A percentile compares a stretch with the other conserved stretches of the same genome.
These are phyloP conservation scores for Gnathonemus longibarbis DNA, from an alignment of 2,113 vertebrate species.

Conservation along the genomic window DNA sequence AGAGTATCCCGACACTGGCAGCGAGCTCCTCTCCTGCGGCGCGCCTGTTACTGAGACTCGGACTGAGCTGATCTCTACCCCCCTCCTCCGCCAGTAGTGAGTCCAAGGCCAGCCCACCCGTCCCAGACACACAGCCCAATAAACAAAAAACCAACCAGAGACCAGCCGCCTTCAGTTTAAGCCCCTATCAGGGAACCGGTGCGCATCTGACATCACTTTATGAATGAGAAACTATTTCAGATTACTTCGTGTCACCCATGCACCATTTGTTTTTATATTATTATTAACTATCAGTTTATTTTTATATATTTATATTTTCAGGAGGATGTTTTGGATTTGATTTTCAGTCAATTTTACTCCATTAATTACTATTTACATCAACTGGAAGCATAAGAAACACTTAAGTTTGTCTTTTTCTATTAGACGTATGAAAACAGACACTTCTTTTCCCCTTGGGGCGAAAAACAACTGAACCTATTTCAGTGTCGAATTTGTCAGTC, in stretches of 20 bases:
- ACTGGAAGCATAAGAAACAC: background rate
- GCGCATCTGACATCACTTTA: slow-evolving; percentile 29
- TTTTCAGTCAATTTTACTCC: background rate
- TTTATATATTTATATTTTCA: background rate
- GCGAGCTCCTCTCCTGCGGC: slow-evolving; percentile 59
- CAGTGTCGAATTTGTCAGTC: background rate
- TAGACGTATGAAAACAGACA: background rate
- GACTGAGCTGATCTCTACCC: slow-evolving; percentile 46
- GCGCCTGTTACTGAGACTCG: slow-evolving; percentile 58
- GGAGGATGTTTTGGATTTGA: background rate
- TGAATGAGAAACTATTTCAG: slow-evolving; percentile 22
- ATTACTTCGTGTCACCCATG: background rate
- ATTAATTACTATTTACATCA: background rate
- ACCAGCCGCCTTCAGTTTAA: slow-evolving; percentile 22
- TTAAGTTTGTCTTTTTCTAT: background rate
- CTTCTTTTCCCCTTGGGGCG: background rate
- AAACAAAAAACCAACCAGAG: slow-evolving; percentile 28
- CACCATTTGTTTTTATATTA: background rate
- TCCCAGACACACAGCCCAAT: slow-evolving; percentile 28
- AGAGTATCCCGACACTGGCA: slow-evolving; percentile 53
- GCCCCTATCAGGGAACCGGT: slow-evolving; percentile 29
- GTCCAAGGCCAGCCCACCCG: slow-evolving; percentile 59
- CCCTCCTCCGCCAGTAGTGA: slow-evolving; percentile 35
- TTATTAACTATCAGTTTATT: background rate
- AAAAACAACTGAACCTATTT: background rate